Percentiles rank a stretch among this genome's conserved stretches.
phyloP scores from a whole-genome alignment of 2,797 vertebrate genomes.

The Myioborus miniatus region DNA sequence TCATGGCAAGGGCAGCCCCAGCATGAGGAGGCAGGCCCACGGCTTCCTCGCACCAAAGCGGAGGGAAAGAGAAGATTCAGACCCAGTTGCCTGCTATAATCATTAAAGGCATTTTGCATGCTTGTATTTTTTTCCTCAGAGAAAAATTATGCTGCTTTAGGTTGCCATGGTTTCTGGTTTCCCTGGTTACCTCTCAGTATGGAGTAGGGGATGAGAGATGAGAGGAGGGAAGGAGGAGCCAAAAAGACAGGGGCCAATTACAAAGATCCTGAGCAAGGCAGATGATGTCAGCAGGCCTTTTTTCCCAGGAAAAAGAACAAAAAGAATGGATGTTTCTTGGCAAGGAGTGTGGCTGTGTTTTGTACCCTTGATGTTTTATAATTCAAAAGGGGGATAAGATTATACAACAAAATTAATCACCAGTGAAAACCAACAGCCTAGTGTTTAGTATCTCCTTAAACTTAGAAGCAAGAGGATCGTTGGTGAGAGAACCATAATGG shows the following conservation, averaged over 20 bases:
- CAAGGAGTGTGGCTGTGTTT: not conserved
- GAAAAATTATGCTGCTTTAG: slow-evolving; percentile 37
- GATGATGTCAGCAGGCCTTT: not conserved
- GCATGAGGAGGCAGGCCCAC: not conserved
- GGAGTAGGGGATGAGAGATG: not conserved
- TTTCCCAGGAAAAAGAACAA: not conserved
- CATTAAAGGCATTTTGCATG: slow-evolving; percentile 52
- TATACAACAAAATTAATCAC: not conserved
- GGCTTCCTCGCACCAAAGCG: fast-evolving
- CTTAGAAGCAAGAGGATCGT: not conserved
- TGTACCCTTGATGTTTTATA: not conserved
- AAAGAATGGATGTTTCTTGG: not conserved
- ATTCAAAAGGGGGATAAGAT: not conserved
- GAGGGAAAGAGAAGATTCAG: not conserved
- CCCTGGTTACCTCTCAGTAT: slow-evolving; percentile 38
- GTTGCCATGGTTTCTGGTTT: slow-evolving; percentile 58
- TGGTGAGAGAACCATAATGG: not conserved
- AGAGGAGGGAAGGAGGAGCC: slow-evolving; percentile 15
- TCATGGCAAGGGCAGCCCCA: fast-evolving
- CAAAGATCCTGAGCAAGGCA: not conserved
- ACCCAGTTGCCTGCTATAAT: not conserved
- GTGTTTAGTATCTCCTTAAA: not conserved
- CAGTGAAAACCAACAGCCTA: not conserved
- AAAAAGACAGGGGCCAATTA: not conserved
- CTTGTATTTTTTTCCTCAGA: not conserved